Base-by-base conservation (phyloP, 2,888 invertebrate genomes). In the Synergus umbraculus region DNA sequence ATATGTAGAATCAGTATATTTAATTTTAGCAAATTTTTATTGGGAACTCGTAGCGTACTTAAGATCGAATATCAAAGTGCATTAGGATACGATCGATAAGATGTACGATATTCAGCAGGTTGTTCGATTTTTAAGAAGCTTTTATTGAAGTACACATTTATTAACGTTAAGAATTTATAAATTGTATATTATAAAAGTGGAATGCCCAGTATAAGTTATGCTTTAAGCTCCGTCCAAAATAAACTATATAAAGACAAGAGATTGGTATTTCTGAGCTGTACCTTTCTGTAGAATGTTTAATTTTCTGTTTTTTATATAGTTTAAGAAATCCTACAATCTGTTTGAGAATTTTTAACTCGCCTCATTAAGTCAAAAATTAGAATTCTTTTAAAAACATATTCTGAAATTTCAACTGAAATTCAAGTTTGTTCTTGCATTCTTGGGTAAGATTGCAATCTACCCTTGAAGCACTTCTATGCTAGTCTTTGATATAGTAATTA, bases 171-270 rank as follows among this genome's bases (percentile, higher is more conserved):
- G 79, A 81, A 80, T 79, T 82, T 82, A 77, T 82, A 82, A 82
- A 81, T 83, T 84, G 83, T 84, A 83, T 83, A 83, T 83, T 83
- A 84, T 84, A 82, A 79, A 78, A 82, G 81, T 78, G 76, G 67
- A 84, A 79, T 76, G 76, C 67, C 78, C 81, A 80, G 82, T 83
- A 80, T 82, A 81, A 81, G 79, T 84, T 84, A 83, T 84, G 81
- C 82, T 84, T 83, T 83, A 76, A 60, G 63, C 79, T 84, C 84
- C 84, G 84, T 84, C 84, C 84, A 83, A 77, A 82, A 81, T 80
- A 73, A 83, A 82, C 29, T 29, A 69, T 54, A 73, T 49, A 73
- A 54, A 22, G 29, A 73, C 15, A 22, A 13, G 12, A 12, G 18
- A 67, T 44, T 66, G n/a, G 43, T 66, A 4, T 66, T 66, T 66